phyloP scores from a whole-genome alignment of 37 sponge, comb jelly and placozoan genomes.

The Crambe crambe region DNA sequence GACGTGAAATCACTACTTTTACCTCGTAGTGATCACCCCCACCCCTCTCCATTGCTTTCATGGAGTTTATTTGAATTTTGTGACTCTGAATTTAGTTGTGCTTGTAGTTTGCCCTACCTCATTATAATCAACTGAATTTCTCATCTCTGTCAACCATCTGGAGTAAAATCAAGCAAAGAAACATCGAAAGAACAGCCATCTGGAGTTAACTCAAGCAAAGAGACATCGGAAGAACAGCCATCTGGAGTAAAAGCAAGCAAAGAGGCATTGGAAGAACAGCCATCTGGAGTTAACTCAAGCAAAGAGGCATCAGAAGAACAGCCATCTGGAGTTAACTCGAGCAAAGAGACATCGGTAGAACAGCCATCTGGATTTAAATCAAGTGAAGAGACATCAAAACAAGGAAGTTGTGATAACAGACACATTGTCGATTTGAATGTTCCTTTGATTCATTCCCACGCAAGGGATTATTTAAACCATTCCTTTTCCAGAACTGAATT shows the following conservation, averaged over 20 bases:
- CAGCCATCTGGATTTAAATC: too few relatives aligned
- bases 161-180: background rate
- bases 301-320: background rate
- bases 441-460: background rate
- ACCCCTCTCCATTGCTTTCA: background rate
- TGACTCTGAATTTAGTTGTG: background rate
- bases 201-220: background rate
- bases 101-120: background rate
- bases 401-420: background rate
- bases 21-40: background rate
- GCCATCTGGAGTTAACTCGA: background rate
- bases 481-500: background rate
- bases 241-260: background rate
- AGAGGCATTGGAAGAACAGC: background rate
- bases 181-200: background rate
- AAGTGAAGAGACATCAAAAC: background rate
- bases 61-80: background rate
- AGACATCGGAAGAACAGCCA: background rate
- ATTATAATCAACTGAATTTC: background rate
- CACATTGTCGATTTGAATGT: too few relatives aligned
- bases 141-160: background rate
- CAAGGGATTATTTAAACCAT: background rate
- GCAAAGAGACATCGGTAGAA: too few relatives aligned
- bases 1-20: background rate
- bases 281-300: background rate